These are phyloP conservation scores for Hirtodrosophila confusa DNA, from an alignment of 2,888 invertebrate genomes.

Conservation along the genomic window DNA sequence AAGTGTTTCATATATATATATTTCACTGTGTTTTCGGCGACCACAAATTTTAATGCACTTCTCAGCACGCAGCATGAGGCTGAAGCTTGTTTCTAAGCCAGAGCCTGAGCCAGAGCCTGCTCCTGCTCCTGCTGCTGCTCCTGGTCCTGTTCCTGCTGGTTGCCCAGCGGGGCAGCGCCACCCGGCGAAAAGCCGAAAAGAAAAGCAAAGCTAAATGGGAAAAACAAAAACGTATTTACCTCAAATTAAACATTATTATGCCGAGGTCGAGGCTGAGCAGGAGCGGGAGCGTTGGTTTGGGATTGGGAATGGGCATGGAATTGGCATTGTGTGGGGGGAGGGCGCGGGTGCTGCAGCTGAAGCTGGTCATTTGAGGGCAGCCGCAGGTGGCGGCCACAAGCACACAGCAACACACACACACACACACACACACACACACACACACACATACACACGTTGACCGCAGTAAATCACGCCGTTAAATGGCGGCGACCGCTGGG, in stretches of 20 bases:
- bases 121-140: not conserved
- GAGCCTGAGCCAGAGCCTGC: not conserved
- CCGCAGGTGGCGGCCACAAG: slow-evolving; percentile 72
- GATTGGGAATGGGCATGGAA: too few species aligned
- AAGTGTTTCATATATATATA: slow-evolving; percentile 54
- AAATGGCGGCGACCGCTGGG: slow-evolving; percentile 67
- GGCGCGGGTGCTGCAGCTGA: slow-evolving; percentile 20
- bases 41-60: slow-evolving; percentile 70
- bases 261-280: slow-evolving; percentile 43
- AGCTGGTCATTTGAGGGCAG: slow-evolving; percentile 79
- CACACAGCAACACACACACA: slow-evolving; percentile 22
- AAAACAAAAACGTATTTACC: slow-evolving; percentile 81
- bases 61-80: slow-evolving; percentile 37
- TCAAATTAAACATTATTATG: slow-evolving; percentile 84
- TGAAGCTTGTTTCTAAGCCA: not conserved
- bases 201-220: slow-evolving; percentile 46
- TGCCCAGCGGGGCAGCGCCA: slow-evolving; percentile 47
- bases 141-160: slow-evolving; percentile 19
- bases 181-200: slow-evolving; percentile 11
- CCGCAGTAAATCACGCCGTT: slow-evolving; percentile 83
- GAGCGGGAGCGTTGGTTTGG: slow-evolving; percentile 12
- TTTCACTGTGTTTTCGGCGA: slow-evolving; percentile 15
- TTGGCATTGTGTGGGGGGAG: slow-evolving; percentile 7
- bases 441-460: slow-evolving; percentile 55
- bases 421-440: slow-evolving; percentile 21